Evolutionary conservation across 2,888 invertebrate genomes (phyloP), one percentile per base, ranked within the genome.

Genomic region (Pachymerium ferrugineum): DNA sequence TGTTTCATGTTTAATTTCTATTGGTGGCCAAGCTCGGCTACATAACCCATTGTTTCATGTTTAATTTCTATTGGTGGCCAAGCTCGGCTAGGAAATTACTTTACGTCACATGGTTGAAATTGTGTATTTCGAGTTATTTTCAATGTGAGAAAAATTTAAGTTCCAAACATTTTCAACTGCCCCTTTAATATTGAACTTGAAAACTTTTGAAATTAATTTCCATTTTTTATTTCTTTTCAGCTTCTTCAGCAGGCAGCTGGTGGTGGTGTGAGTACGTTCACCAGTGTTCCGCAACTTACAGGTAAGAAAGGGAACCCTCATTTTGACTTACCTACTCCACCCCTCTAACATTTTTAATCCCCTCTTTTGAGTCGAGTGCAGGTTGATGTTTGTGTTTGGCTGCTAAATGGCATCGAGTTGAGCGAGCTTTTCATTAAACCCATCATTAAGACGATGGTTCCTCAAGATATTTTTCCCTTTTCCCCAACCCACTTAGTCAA

Each of bases 171-270:
- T 47, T 47, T 47, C 22, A 3, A 22, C 16, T 47, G 12, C 16
- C 16, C 19, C 22, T 16, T 47, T 6, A 19, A 47, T 3, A 47
- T 3, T 22, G n/a, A 28, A 62, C 22, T 2, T 10, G 6, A 8
- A 62, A 28, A 5, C 10, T 62, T 28, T 62, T 28, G 3, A 29
- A 12, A 69, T 68, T 68, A 25, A 16, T 30, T 68, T 68, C 0
- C 28, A 1, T 28, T 31, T 12, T 70, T 30, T 28, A n/a, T 31
- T 29, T 71, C 10, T 25, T 38, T 30, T n/a, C 54, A 74, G 74
- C 42, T 74, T 70, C 70, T 74, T 38, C 74, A 74, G 42, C 74
- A 74, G 42, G 74, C 74, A 70, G 74, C 74, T 74, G 74, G 74
- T 29, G n/a, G n/a, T n/a, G 70, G 29, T 42, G 29, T 74, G 10